A percentile compares a stretch with the other conserved stretches of the same genome.
phyloP scores from a whole-genome alignment of 2,797 vertebrate species.

The Lacerta bilineata region DNA sequence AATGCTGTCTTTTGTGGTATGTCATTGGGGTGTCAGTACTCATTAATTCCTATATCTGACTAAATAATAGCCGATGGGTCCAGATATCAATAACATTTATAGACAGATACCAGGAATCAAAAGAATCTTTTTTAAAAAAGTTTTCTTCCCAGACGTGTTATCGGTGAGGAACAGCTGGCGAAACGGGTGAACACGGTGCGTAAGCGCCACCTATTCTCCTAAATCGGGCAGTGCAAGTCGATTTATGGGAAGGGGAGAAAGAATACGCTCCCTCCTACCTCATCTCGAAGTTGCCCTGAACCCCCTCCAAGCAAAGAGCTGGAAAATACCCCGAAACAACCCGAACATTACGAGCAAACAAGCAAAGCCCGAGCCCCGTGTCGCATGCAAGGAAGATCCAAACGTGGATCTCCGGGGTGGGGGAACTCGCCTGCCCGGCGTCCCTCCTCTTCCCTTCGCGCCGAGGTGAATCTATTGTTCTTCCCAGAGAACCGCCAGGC shows the following conservation, averaged over 20 bases:
- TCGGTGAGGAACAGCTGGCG: not conserved
- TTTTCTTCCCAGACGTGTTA: not conserved
- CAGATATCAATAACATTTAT: not conserved
- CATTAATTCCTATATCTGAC: not conserved
- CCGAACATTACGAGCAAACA: too few relatives aligned
- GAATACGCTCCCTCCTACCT: not conserved
- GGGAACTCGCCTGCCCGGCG: not conserved
- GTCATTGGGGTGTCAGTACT: not conserved
- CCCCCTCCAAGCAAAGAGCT: not conserved
- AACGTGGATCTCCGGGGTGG: too few relatives aligned
- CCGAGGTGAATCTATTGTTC: not conserved
- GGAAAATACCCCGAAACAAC: not conserved
- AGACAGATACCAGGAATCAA: not conserved
- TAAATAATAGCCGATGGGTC: not conserved
- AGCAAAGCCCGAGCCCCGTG: too few relatives aligned
- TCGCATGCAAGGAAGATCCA: not conserved
- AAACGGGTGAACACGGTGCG: not conserved
- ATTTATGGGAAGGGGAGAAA: too few relatives aligned
- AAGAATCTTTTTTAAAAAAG: not conserved
- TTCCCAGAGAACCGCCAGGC: not conserved
- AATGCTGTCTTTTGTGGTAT: not conserved
- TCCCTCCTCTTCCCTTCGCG: too few relatives aligned
- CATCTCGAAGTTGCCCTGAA: not conserved
- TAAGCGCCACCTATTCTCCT: conserved; percentile 14
- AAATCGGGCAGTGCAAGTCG: not conserved